A percentile compares a stretch with the other conserved stretches of the same genome.
These are phyloP conservation scores for Upupa epops DNA, from an alignment of 2,113 vertebrate species.

Conservation along the genomic window DNA sequence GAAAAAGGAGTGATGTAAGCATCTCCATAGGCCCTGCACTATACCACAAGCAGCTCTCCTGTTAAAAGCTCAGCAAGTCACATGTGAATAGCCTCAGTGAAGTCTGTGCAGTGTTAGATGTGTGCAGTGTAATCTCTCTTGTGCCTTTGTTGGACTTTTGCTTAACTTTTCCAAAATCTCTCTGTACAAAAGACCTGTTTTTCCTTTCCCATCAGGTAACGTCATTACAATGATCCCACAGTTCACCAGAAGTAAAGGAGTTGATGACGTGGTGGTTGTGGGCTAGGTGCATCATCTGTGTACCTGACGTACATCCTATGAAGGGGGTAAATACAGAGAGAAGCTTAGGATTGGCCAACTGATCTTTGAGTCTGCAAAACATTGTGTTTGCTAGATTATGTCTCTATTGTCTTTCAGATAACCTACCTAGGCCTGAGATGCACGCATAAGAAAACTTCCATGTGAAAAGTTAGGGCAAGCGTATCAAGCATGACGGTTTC, in stretches of 20 bases:
- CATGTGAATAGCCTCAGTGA: not conserved
- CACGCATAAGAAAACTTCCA: not conserved
- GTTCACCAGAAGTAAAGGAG: not conserved
- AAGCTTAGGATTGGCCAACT: not conserved
- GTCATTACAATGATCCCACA: fast-evolving
- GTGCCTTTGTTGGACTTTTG: not conserved
- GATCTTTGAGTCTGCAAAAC: not conserved
- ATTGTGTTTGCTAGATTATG: not conserved
- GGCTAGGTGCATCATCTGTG: not conserved
- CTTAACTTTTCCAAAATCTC: not conserved
- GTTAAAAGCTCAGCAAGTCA: not conserved
- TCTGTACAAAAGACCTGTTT: not conserved
- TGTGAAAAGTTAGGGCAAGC: not conserved
- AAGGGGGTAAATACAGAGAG: not conserved
- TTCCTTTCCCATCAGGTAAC: not conserved
- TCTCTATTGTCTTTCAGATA: not conserved
- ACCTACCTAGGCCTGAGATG: not conserved
- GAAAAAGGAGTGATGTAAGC: not conserved
- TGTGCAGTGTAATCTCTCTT: not conserved
- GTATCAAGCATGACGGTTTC: not conserved
- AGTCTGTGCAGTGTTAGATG: not conserved
- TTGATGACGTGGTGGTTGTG: not conserved
- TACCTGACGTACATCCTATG: too few species aligned
- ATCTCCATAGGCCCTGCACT: not conserved
- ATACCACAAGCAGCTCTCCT: not conserved